Conservation (phyloP, 1,140 invertebrate species). For the Bombus superbus region DNA sequence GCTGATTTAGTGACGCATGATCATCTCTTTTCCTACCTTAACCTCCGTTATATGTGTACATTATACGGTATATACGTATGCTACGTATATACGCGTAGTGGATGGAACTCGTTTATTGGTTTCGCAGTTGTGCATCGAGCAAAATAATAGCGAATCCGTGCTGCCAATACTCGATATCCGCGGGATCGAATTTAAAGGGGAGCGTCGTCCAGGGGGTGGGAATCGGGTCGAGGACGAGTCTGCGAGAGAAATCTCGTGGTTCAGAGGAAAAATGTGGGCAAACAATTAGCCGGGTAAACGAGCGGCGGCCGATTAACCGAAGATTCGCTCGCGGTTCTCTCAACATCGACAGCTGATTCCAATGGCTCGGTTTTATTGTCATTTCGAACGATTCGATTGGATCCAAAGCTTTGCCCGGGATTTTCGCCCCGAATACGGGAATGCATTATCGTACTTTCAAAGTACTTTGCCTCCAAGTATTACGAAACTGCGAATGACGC, state of each 20-base stretch:
- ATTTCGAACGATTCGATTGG: background rate
- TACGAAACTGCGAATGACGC: background rate
- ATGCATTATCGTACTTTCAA: background rate
- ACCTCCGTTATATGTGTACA: background rate
- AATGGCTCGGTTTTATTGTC: conserved; percentile 34
- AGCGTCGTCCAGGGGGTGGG: background rate
- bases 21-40: conserved; percentile 15
- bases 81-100: background rate
- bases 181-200: conserved; percentile 39
- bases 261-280: conserved; percentile 42
- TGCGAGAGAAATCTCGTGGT: conserved; percentile 41
- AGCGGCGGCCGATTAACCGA: conserved; percentile 58
- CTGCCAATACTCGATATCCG: conserved; percentile 60
- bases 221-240: conserved; percentile 46
- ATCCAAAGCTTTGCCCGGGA: background rate
- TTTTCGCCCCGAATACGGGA: background rate
- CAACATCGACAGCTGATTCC: conserved; percentile 8
- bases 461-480: background rate
- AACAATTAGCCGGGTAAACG: conserved; percentile 62
- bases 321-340: conserved; percentile 38
- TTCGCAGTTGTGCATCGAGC: conserved; percentile 47
- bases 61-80: conserved; percentile 23
- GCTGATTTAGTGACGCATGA: conserved; percentile 50
- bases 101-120: conserved; percentile 46
- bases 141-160: conserved; percentile 60